A percentile compares a stretch with the other conserved stretches of the same genome.
Evolutionary conservation across 2,797 vertebrate species (phyloP).

Genomic region (Sebastiscus albofasciatus): DNA sequence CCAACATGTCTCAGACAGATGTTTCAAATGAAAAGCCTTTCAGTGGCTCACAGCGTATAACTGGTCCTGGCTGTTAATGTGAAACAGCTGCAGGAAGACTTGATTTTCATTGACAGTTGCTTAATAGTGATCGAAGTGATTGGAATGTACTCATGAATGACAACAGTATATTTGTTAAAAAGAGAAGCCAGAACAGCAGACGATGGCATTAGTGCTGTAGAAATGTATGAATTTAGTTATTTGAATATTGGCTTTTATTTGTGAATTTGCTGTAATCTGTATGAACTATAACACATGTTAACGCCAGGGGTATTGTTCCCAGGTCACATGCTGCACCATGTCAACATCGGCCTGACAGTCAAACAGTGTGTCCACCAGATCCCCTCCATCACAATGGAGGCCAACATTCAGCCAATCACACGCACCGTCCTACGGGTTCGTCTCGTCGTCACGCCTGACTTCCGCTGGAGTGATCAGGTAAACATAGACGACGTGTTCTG

Average conservation of each 20-base stretch:
- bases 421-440: conserved; percentile 94
- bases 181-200: not conserved
- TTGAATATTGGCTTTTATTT: not conserved
- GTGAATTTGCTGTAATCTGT: not conserved
- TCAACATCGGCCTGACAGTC: conserved; percentile 94
- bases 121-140: not conserved
- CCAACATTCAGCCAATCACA: conserved; percentile 96
- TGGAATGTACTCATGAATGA: not conserved
- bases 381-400: conserved; percentile 93
- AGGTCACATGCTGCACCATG: conserved; percentile 99
- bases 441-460: conserved; percentile 90
- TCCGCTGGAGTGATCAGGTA: conserved; percentile 98
- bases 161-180: not conserved
- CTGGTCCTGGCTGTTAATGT: not conserved
- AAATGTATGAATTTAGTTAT: not conserved
- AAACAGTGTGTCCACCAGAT: conserved; percentile 98
- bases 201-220: not conserved
- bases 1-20: not conserved
- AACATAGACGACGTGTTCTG: conserved; percentile 12
- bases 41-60: not conserved
- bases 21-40: conserved; percentile 1
- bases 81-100: not conserved
- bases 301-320: conserved; percentile 41
- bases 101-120: not conserved
- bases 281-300: not conserved